Base-by-base conservation (phyloP, 1,140 invertebrate species). In the Phocides pigmalion region DNA sequence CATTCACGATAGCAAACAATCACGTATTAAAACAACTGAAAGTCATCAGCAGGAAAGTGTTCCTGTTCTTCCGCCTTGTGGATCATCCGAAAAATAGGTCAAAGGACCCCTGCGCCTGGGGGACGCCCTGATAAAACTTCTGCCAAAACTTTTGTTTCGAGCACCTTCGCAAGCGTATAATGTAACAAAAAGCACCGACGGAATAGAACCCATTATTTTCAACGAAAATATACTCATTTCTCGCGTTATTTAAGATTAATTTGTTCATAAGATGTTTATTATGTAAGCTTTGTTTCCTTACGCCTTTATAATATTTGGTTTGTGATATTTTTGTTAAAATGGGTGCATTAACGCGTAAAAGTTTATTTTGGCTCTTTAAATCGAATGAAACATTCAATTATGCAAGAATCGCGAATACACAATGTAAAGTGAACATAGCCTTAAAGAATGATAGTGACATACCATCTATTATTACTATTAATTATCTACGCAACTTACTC, bases 141-240 rank as follows among this genome's bases (percentile, higher is more conserved):
- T 66, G 32, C 59, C 68, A 56, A 78, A 89, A 89, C 84, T 89
- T 89, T 89, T 89, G 84, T 89, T 87, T 84, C 82, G 84, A 80
- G 78, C 80, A 84, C 82, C 86, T 83, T 79, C 64, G 64, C 49
- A 70, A 70, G 54, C 65, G 53, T 53, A 76, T 70, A 83, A 67
- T 79, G 72, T 72, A 74, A 76, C 73, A 77, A 74, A 72, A 68
- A 67, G 37, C 58, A 66, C 67, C 42, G 50, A 53, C 53, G 58
- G 56, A 67, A 66, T 63, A 72, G 42, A 68, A 42, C 28, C 50
- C 50, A 64, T 53, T 54, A 64, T 66, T 50, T 56, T 65, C 51
- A 51, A 11, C 51, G 41, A 58, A 58, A 58, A 54, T 58, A 20
- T 46, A 58, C 54, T 44, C 54, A 44, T 58, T 44, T 58, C 39